Percentiles rank a stretch among this genome's conserved stretches.
phyloP scores from a whole-genome alignment of 2,888 invertebrate species.

The Nephrotoma flavescens region DNA sequence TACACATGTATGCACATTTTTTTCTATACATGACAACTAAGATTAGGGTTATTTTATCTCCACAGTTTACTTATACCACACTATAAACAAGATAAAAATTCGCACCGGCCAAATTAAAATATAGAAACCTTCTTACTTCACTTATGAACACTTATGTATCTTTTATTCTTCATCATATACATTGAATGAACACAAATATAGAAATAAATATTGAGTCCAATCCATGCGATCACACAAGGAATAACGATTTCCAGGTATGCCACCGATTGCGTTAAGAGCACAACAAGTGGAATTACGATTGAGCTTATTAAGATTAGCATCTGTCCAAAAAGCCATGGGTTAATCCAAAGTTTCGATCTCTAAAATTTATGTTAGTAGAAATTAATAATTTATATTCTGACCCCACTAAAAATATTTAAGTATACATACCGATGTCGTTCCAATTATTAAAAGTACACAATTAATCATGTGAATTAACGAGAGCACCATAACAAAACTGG shows the following conservation, averaged over 20 bases:
- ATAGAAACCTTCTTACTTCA: not conserved
- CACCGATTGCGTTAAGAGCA: not conserved
- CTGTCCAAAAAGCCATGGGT: not conserved
- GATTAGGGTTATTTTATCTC: too few relatives aligned
- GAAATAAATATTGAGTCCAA: not conserved
- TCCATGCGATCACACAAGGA: not conserved
- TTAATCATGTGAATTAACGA: not conserved
- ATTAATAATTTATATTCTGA: not conserved
- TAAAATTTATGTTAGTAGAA: not conserved
- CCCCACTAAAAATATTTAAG: too few relatives aligned
- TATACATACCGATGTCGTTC: not conserved
- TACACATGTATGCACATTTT: too few relatives aligned
- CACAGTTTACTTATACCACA: too few relatives aligned
- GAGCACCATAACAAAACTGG: not conserved
- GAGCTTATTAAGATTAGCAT: not conserved
- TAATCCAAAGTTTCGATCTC: not conserved
- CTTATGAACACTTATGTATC: not conserved
- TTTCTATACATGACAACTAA: too few relatives aligned
- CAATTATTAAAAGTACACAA: not conserved
- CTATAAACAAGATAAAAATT: too few relatives aligned
- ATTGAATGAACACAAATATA: not conserved
- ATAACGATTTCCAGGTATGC: not conserved
- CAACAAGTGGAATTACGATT: not conserved
- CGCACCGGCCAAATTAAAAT: too few relatives aligned
- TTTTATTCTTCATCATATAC: not conserved